Percentiles rank a stretch among this genome's conserved stretches.
phyloP scores from a whole-genome alignment of 2,797 vertebrate genomes.

The Scarus forsteni region DNA sequence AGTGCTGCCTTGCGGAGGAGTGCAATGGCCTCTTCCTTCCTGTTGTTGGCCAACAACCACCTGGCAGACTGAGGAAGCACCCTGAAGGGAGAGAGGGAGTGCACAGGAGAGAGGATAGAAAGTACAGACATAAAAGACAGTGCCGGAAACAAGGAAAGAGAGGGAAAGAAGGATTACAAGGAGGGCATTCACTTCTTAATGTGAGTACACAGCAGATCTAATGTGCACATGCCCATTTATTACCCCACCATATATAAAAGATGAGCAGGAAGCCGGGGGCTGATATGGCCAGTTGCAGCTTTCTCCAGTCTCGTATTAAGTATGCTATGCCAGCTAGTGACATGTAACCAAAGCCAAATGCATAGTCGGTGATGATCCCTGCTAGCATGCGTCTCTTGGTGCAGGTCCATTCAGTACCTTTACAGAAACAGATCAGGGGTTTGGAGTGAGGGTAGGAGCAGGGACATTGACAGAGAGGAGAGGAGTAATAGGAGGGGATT shows the following conservation, averaged over 20 bases:
- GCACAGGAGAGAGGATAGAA: slow-evolving; percentile 1
- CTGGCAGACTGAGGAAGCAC: slow-evolving; percentile 73
- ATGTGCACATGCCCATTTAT: slow-evolving; percentile 12
- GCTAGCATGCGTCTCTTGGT: slow-evolving; percentile 83
- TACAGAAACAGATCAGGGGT: slow-evolving; percentile 15
- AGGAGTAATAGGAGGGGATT: slow-evolving; percentile 13
- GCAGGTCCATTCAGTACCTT: slow-evolving; percentile 91
- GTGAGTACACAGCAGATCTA: slow-evolving; percentile 27
- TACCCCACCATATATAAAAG: slow-evolving; percentile 85
- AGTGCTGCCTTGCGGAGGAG: slow-evolving; percentile 86
- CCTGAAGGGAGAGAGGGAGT: slow-evolving; percentile 47
- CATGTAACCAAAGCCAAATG: slow-evolving; percentile 87
- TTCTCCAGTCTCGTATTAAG: slow-evolving; percentile 87
- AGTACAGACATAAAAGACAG: not conserved
- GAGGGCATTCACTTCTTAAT: slow-evolving; percentile 13
- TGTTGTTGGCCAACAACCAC: slow-evolving; percentile 85
- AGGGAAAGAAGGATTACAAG: slow-evolving; percentile 11
- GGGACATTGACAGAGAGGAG: slow-evolving; percentile 10
- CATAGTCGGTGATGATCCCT: slow-evolving; percentile 82
- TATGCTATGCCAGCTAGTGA: slow-evolving; percentile 87
- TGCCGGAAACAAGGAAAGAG: slow-evolving; percentile 8
- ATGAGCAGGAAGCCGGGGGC: slow-evolving; percentile 81
- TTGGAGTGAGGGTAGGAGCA: slow-evolving; percentile 16
- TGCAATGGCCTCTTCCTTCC: slow-evolving; percentile 85
- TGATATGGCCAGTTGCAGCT: slow-evolving; percentile 85